Base-by-base conservation (phyloP, 2,797 vertebrate genomes). In the Varecia variegata region DNA sequence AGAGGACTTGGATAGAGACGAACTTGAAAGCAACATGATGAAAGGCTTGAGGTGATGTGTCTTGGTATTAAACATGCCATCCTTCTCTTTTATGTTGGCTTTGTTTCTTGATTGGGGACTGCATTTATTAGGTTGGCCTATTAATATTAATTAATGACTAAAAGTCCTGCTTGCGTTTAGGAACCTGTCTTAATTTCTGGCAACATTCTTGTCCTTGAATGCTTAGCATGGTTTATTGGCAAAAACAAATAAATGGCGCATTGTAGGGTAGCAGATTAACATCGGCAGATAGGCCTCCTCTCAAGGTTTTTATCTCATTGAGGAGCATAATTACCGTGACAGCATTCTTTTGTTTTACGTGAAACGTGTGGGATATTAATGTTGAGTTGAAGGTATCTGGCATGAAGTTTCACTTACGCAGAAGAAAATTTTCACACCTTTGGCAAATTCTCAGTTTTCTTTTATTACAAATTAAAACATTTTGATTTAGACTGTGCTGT, bases 141-240 rank as follows among this genome's bases (percentile, higher is more conserved):
- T 71, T 65, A 79, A 83, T 52, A 76, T 76, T 86, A 95, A 65
- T 80, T 87, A 60, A 88, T 94, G 88, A 71, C 38, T 30, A 86
- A 88, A 81, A 87, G 20, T 87, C 88, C 54, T 27, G 12, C 35
- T 62, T 73, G 52, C 27, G 73, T 35, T 96, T 50, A 77, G 79
- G 88, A 92, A 62, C 70, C 67, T 90, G 18, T 47, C 40, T 71
- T 95, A 65, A 74, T 94, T 94, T 93, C 81, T 93, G 90, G 38
- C 52, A 89, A 38, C 13, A 50, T 38, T 90, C 94, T 96, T 97
- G 12, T 40, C 45, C 65, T 92, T 76, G 81, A 92, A 82, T 83
- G 35, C 5, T 56, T 82, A 80, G 50, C 4, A 0, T 52, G 20
- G 20, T 84, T 88, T 94, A 56, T 90, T 93, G 92, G 62, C 62